Evolutionary conservation across 2,113 vertebrate species (phyloP).

Genomic region (Malurus melanocephalus): DNA sequence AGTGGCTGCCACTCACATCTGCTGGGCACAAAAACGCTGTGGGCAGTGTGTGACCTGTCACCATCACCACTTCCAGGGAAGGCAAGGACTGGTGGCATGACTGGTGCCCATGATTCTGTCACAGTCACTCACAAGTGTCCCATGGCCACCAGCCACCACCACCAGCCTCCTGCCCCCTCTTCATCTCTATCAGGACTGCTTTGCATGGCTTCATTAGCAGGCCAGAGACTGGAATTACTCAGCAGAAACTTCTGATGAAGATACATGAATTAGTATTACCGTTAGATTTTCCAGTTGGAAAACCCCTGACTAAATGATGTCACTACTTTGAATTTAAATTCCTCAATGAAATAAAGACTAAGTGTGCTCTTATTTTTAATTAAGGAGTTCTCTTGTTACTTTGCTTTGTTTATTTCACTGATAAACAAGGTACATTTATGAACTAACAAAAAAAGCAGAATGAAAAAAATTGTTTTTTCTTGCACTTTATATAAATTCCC

Average conservation of each 20-base stretch:
- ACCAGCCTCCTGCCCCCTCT: neutral
- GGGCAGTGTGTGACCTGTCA: neutral
- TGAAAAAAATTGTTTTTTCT: neutral
- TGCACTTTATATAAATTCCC: neutral
- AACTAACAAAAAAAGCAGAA: neutral
- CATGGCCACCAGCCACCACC: neutral
- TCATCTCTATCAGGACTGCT: neutral
- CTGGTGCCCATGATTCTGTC: rapidly evolving
- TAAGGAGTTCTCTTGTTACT: neutral
- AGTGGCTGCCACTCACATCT: neutral
- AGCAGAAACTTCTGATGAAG: neutral
- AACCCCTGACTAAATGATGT: neutral
- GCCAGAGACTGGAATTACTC: neutral
- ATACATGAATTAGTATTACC: neutral
- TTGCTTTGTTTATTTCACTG: neutral
- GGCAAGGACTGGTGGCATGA: neutral
- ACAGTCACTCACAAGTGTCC: rapidly evolving
- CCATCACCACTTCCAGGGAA: neutral
- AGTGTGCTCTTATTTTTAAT: neutral
- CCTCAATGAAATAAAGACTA: neutral
- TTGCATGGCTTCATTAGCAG: neutral
- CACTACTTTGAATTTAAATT: neutral
- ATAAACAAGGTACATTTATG: neutral
- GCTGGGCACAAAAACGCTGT: rapidly evolving
- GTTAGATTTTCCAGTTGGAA: neutral